A percentile compares a stretch with the other conserved stretches of the same genome.
Evolutionary conservation across 2,888 invertebrate genomes (phyloP).

Genomic region (Gortyna flavago): DNA sequence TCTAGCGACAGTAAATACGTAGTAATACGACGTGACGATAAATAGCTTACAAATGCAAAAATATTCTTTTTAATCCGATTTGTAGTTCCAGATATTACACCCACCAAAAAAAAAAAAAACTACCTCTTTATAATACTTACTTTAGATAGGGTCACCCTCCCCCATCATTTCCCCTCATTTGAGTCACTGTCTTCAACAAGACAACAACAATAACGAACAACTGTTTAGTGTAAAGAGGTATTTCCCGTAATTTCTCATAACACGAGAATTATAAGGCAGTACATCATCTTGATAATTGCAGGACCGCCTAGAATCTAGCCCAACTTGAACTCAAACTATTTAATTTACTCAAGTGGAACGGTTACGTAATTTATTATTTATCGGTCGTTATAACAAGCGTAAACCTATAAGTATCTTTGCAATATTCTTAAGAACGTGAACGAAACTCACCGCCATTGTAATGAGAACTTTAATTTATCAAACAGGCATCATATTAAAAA

Average conservation of each 20-base stretch:
- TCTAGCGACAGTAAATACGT: too few species aligned
- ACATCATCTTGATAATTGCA: constrained; percentile 22
- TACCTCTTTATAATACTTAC: too few species aligned
- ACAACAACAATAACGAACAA: too few species aligned
- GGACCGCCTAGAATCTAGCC: constrained; percentile 22
- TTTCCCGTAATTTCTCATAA: neutral
- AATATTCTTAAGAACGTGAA: constrained; percentile 9
- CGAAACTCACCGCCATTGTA: neutral
- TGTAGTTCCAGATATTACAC: too few species aligned
- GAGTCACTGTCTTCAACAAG: too few species aligned
- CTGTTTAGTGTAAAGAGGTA: neutral
- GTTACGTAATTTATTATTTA: constrained; percentile 33
- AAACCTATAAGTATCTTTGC: neutral
- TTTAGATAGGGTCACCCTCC: too few species aligned
- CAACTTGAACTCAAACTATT: constrained; percentile 24
- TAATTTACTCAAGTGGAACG: constrained; percentile 19
- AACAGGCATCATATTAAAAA: neutral
- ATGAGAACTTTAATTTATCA: neutral
- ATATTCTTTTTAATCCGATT: too few species aligned
- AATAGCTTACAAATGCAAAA: too few species aligned
- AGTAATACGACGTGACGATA: too few species aligned
- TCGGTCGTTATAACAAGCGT: constrained; percentile 19
- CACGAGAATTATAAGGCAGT: neutral
- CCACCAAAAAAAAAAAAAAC: too few species aligned
- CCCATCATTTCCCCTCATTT: too few species aligned